Evolutionary conservation across 2,797 vertebrate species (phyloP), one percentile per base, ranked within the genome.

Genomic region (Gouania willdenowi): DNA sequence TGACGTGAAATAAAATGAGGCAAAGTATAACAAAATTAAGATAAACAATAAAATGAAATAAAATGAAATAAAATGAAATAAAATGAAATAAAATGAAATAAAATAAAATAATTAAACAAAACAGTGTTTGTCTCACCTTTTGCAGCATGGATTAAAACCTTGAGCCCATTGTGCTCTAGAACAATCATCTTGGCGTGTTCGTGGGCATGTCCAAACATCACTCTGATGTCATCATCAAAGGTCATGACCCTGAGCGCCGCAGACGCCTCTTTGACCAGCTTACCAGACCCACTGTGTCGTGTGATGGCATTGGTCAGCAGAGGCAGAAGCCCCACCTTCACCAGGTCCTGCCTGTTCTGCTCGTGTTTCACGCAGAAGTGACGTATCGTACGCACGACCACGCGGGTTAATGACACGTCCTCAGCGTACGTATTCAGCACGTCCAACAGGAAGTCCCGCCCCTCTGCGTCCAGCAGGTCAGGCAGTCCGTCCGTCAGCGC

Each of bases 151-250:
- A 95, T 83, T 41, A 98, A 88, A 22, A 97, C 82, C 40, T 92
- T 91, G 1, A 98, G 46, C 2, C 93, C 95, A 0, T 75, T 79
- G 1, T 97, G 86, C 29, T 98, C 94, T 33, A 90, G 48, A 28
- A 97, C 97, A 0, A 99, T 97, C 75, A 89, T 91, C 77, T 91
- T 97, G 30, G 95, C 93, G 0, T 95, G 94, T 28, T 94, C 91
- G 0, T 98, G 95, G 11, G 94, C 93, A 0, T 91, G 87, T 1
- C 97, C 93, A 2, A 95, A 98, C 3, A 94, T 82, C 44, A 94
- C 94, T 0, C 97, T 85, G 61, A 98, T 82, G 36, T 99, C 97
- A 1, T 99, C 97, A 0, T 98, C 95, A 2, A 94, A 94, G 0
- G 93, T 97, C 92, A 98, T 92, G 64, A 92, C 7, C 12, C 92